Evolutionary conservation across 2,888 invertebrate species (phyloP).

Genomic region (Crioceris asparagi): DNA sequence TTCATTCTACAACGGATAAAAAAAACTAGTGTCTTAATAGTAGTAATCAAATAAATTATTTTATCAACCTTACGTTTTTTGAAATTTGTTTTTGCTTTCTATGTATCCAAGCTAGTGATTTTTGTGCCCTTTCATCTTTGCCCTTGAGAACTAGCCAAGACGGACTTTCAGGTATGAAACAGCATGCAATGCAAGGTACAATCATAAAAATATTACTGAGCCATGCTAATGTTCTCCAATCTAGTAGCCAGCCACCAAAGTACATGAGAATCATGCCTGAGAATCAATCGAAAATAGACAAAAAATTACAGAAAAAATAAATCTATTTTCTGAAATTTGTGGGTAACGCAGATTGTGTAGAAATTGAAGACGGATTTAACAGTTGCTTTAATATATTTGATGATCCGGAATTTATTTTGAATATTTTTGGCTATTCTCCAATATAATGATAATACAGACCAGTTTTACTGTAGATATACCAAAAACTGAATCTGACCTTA

Average conservation of each 20-base stretch:
- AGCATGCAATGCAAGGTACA: slow-evolving; percentile 40
- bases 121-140: slow-evolving; percentile 41
- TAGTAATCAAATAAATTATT: too few species aligned
- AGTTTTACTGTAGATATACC: too few species aligned
- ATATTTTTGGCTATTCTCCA: too few species aligned
- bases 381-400: too few species aligned
- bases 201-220: slow-evolving; percentile 41
- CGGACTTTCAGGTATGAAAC: slow-evolving; percentile 48
- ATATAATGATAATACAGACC: too few species aligned
- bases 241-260: slow-evolving; percentile 42
- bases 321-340: too few species aligned
- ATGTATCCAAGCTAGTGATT: slow-evolving; percentile 41
- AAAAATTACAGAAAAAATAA: not conserved
- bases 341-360: too few species aligned
- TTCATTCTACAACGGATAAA: slow-evolving; percentile 31
- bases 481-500: too few species aligned
- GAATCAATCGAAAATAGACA: slow-evolving; percentile 9
- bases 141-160: slow-evolving; percentile 47
- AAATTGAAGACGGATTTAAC: too few species aligned
- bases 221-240: slow-evolving; percentile 48
- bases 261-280: slow-evolving; percentile 47
- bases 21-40: too few species aligned
- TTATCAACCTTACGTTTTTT: too few species aligned
- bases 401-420: too few species aligned
- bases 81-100: slow-evolving; percentile 37